Percentiles rank a stretch among this genome's conserved stretches.
Evolutionary conservation across 2,888 invertebrate species (phyloP).

Genomic region (Yponomeuta malinellus): DNA sequence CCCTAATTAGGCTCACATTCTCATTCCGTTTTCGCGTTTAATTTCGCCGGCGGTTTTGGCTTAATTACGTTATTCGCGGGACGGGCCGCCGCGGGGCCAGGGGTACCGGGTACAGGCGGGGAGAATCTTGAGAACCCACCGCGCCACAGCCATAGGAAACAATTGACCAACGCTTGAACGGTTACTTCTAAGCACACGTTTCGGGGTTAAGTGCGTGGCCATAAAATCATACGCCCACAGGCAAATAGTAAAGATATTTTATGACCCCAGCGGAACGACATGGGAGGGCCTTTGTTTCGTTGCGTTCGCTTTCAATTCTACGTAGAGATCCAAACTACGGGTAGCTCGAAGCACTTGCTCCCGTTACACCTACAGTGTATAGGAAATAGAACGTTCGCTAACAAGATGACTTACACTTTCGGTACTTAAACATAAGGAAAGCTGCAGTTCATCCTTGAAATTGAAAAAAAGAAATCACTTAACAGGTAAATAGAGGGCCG

Average conservation of each 20-base stretch:
- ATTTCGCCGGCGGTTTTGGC: slow-evolving; percentile 74
- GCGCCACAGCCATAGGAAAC: neutral
- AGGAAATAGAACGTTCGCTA: slow-evolving; percentile 59
- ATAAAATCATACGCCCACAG: slow-evolving; percentile 10
- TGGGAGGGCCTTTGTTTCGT: slow-evolving; percentile 2
- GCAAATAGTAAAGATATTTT: neutral
- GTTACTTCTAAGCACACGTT: neutral
- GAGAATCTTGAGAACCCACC: slow-evolving; percentile 16
- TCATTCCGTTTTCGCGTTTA: slow-evolving; percentile 77
- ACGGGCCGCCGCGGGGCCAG: slow-evolving; percentile 30
- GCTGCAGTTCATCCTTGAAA: slow-evolving; percentile 65
- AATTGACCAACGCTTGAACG: neutral
- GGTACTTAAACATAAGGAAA: slow-evolving; percentile 41
- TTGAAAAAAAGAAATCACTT: slow-evolving; percentile 72
- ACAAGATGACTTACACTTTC: slow-evolving; percentile 72
- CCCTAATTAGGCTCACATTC: slow-evolving; percentile 78
- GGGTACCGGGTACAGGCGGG: slow-evolving; percentile 27
- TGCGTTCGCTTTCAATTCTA: neutral
- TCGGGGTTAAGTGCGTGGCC: neutral
- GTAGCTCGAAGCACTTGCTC: neutral
- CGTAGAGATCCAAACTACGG: neutral
- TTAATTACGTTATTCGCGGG: slow-evolving; percentile 76
- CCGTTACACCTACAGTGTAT: neutral
- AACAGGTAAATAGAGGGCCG: slow-evolving; percentile 62
- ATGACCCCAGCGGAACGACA: neutral